Conservation (phyloP, 2,797 vertebrate species). For the Valencia hispanica region DNA sequence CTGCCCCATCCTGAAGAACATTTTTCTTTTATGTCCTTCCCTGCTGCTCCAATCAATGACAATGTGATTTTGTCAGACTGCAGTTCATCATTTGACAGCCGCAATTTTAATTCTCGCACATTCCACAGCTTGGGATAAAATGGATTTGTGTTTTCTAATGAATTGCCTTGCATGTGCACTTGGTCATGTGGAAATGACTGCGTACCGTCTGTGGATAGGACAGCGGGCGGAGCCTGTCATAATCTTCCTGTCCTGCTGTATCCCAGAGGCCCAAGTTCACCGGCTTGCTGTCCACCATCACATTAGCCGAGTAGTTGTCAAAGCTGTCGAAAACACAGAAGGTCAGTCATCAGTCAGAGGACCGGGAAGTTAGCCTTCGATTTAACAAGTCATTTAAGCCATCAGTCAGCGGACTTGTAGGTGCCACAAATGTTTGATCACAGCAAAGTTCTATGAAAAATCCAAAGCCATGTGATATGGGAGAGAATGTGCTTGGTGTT, state of each 20-base stretch:
- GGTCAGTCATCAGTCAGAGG: slow-evolving; percentile 14
- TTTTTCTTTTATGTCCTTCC: neutral
- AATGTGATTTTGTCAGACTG: neutral
- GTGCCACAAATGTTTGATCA: neutral
- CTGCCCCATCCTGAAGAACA: neutral
- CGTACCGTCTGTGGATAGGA: slow-evolving; percentile 92
- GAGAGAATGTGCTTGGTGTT: neutral
- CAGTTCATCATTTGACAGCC: neutral
- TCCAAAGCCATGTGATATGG: no score
- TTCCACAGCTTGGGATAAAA: neutral
- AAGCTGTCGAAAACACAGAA: slow-evolving; percentile 77
- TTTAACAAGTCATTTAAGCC: neutral
- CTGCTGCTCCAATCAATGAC: slow-evolving; percentile 10
- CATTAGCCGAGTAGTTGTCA: slow-evolving; percentile 94
- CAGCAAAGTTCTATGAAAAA: neutral
- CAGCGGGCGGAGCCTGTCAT: slow-evolving; percentile 90
- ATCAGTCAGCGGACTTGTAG: slow-evolving; percentile 13
- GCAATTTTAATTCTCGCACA: neutral
- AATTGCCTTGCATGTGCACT: neutral
- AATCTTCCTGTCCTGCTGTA: slow-evolving; percentile 93
- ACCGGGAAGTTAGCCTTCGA: neutral
- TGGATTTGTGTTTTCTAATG: slow-evolving; percentile 3
- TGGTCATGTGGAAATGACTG: neutral
- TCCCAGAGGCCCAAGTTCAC: slow-evolving; percentile 95
- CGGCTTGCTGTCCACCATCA: slow-evolving; percentile 96